These are phyloP conservation scores for Tiphia femorata DNA, from an alignment of 2,888 invertebrate species.

Conservation along the genomic window DNA sequence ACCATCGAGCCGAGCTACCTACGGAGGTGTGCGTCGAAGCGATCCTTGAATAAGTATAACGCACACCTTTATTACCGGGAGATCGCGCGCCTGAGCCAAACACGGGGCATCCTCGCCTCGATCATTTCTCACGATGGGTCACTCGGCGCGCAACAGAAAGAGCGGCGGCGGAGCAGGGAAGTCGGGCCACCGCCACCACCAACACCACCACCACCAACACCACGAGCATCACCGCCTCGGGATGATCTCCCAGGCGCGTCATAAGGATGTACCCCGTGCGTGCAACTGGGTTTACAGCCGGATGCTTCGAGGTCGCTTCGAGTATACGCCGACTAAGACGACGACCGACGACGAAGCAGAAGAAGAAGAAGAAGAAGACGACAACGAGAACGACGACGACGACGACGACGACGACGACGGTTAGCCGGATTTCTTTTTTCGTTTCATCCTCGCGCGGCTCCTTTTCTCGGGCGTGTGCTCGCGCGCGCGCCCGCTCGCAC, in stretches of 20 bases:
- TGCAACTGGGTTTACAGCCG: conserved; percentile 50
- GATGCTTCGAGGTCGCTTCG: conserved; percentile 36
- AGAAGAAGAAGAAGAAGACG: neutral
- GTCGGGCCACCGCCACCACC: no score
- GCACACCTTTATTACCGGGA: no score
- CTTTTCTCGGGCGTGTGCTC: no score
- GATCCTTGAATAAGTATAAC: no score
- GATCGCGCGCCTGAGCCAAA: conserved; percentile 18
- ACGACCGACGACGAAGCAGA: neutral
- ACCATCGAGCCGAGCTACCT: no score
- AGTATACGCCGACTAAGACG: neutral
- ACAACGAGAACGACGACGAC: conserved; percentile 6
- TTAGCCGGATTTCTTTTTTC: conserved; percentile 53
- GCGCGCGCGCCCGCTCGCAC: no score
- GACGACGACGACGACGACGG: conserved; percentile 20
- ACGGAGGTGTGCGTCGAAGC: neutral
- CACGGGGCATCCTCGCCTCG: conserved; percentile 31
- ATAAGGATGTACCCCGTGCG: conserved; percentile 22
- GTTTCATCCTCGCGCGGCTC: conserved; percentile 25
- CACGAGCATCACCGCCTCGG: neutral
- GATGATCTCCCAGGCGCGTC: neutral
- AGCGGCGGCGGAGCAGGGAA: conserved; percentile 12
- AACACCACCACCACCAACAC: neutral
- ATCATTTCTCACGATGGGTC: conserved; percentile 40
- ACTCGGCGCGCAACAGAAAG: conserved; percentile 34